Evolutionary conservation across 2,797 vertebrate genomes (phyloP).

Genomic region (Eulemur mongoz): DNA sequence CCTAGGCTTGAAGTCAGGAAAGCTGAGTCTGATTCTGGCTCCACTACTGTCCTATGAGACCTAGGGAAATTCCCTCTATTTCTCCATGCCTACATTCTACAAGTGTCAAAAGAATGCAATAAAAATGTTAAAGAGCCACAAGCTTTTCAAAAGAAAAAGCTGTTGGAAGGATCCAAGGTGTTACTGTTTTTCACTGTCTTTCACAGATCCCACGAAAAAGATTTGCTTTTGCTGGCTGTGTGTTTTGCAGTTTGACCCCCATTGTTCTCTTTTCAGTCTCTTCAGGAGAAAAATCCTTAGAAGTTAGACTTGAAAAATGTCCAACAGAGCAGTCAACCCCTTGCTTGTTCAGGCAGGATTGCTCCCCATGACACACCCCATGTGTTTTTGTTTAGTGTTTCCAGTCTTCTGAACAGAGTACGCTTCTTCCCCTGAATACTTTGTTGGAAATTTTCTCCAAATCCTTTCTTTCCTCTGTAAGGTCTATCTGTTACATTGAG

Average conservation of each 20-base stretch:
- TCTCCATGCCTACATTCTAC: background rate
- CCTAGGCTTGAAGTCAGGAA: background rate
- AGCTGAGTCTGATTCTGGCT: constrained; percentile 3
- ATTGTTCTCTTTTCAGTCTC: constrained; percentile 47
- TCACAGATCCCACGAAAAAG: background rate
- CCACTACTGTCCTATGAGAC: background rate
- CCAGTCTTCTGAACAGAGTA: constrained; percentile 35
- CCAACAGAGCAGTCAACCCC: background rate
- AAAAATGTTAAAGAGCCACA: background rate
- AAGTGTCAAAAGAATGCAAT: constrained; percentile 5
- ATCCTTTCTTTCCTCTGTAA: background rate
- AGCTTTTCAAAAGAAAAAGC: constrained; percentile 12
- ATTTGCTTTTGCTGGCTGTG: constrained; percentile 32
- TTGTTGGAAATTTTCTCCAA: constrained; percentile 34
- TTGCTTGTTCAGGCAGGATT: constrained; percentile 41
- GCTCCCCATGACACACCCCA: background rate
- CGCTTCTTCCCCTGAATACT: background rate
- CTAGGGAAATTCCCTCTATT: background rate
- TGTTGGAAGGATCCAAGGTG: background rate
- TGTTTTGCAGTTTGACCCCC: constrained; percentile 50
- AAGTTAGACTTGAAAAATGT: constrained; percentile 51
- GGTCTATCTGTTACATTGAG: background rate
- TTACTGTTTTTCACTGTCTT: constrained; percentile 35
- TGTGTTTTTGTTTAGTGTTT: constrained; percentile 61
- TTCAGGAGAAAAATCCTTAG: constrained; percentile 58